Percentiles rank a stretch among this genome's conserved stretches.
Evolutionary conservation across 2,797 vertebrate genomes (phyloP).

Genomic region (Fistularia tabacaria): DNA sequence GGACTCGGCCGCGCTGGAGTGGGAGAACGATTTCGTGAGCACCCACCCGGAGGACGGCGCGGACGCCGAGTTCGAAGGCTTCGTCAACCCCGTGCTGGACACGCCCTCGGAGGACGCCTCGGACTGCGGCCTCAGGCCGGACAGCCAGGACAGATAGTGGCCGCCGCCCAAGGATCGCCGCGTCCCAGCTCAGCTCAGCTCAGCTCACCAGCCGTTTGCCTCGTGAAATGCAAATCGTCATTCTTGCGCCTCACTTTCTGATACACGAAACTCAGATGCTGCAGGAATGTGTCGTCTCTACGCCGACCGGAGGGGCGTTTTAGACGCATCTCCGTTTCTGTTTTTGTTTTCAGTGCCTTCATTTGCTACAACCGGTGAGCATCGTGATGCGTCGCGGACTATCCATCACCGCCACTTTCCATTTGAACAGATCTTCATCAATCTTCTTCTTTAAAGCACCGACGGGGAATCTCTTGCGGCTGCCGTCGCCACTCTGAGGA

Average conservation of each 20-base stretch:
- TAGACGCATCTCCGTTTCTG: too few species aligned
- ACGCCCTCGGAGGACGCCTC: slow-evolving; percentile 67
- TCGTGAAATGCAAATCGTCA: slow-evolving; percentile 35
- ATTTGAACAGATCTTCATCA: too few species aligned
- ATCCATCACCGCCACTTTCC: too few species aligned
- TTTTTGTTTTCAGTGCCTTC: slow-evolving; percentile 59
- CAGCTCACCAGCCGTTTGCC: slow-evolving; percentile 59
- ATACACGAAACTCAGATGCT: slow-evolving; percentile 28
- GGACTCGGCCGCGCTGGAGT: slow-evolving; percentile 90
- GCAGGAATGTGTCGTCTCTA: background rate
- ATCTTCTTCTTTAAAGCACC: too few species aligned
- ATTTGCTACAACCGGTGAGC: slow-evolving; percentile 46
- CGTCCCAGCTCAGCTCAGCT: slow-evolving; percentile 23
- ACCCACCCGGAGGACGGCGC: slow-evolving; percentile 83
- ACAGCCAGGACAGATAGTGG: slow-evolving; percentile 69
- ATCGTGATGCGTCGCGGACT: slow-evolving; percentile 33
- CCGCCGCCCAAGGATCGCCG: slow-evolving; percentile 37
- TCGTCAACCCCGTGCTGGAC: slow-evolving; percentile 88
- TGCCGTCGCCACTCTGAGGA: too few species aligned
- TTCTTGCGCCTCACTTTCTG: slow-evolving; percentile 21
- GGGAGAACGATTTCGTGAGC: slow-evolving; percentile 96
- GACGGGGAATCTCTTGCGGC: too few species aligned
- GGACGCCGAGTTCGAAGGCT: slow-evolving; percentile 85
- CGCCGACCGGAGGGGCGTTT: too few species aligned
- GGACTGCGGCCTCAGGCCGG: slow-evolving; percentile 59